These are phyloP conservation scores for Araneus ventricosus DNA, from an alignment of 1,140 invertebrate species.

Conservation along the genomic window DNA sequence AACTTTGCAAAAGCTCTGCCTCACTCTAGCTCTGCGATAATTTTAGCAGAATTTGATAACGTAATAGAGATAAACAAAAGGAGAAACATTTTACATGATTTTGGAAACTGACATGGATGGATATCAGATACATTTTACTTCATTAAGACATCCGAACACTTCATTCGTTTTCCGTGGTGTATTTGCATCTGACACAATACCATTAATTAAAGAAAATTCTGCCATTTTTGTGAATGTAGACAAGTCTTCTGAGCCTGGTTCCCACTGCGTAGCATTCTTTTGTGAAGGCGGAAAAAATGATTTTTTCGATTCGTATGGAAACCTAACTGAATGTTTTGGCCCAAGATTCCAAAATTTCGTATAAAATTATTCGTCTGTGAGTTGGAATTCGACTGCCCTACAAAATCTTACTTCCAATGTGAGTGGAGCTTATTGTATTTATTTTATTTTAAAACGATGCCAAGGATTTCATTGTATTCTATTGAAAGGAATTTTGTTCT, in stretches of 20 bases:
- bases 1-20: too few species aligned
- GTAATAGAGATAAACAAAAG: slow-evolving; percentile 35
- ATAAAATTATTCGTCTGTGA: not conserved
- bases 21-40: not conserved
- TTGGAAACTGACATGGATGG: too few species aligned
- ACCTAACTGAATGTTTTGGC: not conserved
- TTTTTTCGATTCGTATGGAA: slow-evolving; percentile 19
- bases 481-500: not conserved
- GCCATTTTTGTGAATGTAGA: not conserved
- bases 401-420: not conserved
- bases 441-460: slow-evolving; percentile 13
- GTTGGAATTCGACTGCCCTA: not conserved
- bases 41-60: slow-evolving; percentile 43
- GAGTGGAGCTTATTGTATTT: slow-evolving; percentile 38
- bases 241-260: too few species aligned
- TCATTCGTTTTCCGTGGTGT: not conserved
- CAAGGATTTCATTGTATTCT: not conserved
- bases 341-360: not conserved
- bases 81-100: too few species aligned
- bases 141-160: not conserved
- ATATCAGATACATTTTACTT: too few species aligned
- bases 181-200: not conserved
- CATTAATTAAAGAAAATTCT: not conserved
- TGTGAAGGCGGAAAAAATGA: not conserved
- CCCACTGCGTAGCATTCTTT: not conserved